A percentile compares a stretch with the other conserved stretches of the same genome.
These are phyloP conservation scores for Lasioglossum oenotherae DNA, from an alignment of 2,888 invertebrate genomes.

Conservation along the genomic window DNA sequence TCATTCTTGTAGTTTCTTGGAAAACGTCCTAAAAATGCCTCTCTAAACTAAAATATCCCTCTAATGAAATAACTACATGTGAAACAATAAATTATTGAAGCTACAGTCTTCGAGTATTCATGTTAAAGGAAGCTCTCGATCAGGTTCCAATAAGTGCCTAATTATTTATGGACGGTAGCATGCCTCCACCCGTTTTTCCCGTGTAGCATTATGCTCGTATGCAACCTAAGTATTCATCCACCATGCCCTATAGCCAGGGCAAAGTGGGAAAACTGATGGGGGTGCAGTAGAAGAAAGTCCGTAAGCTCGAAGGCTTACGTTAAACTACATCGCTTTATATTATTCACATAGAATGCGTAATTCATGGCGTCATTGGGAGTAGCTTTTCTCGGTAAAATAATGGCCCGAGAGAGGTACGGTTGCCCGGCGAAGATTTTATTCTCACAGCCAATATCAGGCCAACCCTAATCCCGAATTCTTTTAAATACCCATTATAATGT, in stretches of 20 bases:
- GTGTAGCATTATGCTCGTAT: not conserved
- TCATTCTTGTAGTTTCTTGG: not conserved
- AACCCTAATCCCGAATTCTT: not conserved
- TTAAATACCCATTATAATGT: not conserved
- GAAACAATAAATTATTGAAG: not conserved
- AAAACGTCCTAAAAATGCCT: not conserved
- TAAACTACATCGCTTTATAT: slow-evolving; percentile 12
- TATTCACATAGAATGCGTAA: slow-evolving; percentile 9
- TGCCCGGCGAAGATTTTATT: not conserved
- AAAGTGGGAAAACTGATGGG: not conserved
- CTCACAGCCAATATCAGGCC: not conserved
- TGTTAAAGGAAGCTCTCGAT: not conserved
- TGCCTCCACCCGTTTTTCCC: not conserved
- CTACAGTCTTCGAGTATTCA: not conserved
- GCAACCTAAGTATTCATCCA: not conserved
- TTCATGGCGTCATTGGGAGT: slow-evolving; percentile 7
- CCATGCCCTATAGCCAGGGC: not conserved
- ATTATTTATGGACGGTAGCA: not conserved
- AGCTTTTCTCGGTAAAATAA: slow-evolving; percentile 1
- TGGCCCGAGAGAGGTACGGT: not conserved
- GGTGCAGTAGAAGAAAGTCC: slow-evolving; percentile 12
- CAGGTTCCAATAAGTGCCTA: not conserved
- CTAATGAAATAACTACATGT: not conserved
- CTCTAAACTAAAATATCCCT: not conserved
- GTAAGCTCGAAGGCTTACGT: slow-evolving; percentile 6